Percentiles rank a stretch among this genome's conserved stretches.
These are phyloP conservation scores for Ctenopoma kingsleyae DNA, from an alignment of 2,797 vertebrate genomes.

Conservation along the genomic window DNA sequence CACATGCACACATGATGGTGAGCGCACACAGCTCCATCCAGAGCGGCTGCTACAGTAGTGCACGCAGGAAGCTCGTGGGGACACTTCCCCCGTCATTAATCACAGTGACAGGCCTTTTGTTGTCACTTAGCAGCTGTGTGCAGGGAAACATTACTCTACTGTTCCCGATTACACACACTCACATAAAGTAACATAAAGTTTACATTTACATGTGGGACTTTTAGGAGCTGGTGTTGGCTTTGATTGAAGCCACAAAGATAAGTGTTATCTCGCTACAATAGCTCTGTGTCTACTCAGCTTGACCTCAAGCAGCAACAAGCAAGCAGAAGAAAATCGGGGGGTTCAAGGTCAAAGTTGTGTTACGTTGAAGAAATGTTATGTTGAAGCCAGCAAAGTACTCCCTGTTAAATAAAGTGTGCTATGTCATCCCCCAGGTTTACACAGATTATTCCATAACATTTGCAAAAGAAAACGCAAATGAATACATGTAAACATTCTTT, in stretches of 20 bases:
- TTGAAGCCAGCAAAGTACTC: too few relatives aligned
- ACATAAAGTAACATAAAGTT: constrained; percentile 13
- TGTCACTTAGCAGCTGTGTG: constrained; percentile 74
- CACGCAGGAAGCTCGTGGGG: constrained; percentile 55
- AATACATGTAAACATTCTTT: too few relatives aligned
- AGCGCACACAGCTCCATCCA: constrained; percentile 29
- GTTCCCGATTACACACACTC: constrained; percentile 41
- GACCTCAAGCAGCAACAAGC: too few relatives aligned
- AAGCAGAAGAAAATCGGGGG: too few relatives aligned
- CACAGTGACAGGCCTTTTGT: constrained; percentile 76
- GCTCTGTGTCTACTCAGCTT: constrained; percentile 10
- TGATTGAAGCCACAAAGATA: constrained; percentile 40
- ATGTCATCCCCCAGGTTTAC: too few relatives aligned
- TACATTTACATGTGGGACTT: constrained; percentile 21
- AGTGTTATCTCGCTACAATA: constrained; percentile 28
- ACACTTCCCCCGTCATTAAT: constrained; percentile 74
- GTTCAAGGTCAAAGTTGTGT: background rate
- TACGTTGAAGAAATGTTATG: background rate
- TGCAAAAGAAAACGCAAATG: too few relatives aligned
- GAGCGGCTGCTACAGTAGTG: constrained; percentile 35
- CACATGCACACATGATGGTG: constrained; percentile 6
- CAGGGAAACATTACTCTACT: constrained; percentile 65
- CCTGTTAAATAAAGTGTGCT: too few relatives aligned
- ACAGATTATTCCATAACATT: too few relatives aligned
- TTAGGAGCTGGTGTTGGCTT: constrained; percentile 21